These are phyloP conservation scores for Amblyjoppa proteus DNA, from an alignment of 2,888 invertebrate species.

Conservation along the genomic window DNA sequence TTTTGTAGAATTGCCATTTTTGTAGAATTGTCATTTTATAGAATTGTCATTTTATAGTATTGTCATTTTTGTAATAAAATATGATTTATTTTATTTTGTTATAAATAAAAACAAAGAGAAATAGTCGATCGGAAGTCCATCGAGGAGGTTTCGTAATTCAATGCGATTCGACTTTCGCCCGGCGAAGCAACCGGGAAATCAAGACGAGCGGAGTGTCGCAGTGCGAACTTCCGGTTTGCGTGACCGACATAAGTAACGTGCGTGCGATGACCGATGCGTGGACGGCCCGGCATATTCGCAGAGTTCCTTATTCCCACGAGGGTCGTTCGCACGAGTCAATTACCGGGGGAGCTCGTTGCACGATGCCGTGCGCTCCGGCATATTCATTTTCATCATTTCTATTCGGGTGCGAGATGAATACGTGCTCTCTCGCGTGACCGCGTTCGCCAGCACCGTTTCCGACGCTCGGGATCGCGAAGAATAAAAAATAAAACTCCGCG, in stretches of 20 bases:
- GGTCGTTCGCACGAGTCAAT: conserved; percentile 62
- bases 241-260: conserved; percentile 63
- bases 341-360: conserved; percentile 30
- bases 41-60: too few species aligned
- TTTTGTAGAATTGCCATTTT: too few species aligned
- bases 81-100: too few species aligned
- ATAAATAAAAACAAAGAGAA: neutral
- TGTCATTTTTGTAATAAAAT: too few species aligned
- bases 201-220: conserved; percentile 30
- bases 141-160: conserved; percentile 38
- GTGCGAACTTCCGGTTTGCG: conserved; percentile 60
- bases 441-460: neutral
- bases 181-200: conserved; percentile 30
- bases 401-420: conserved; percentile 44
- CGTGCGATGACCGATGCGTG: conserved; percentile 52
- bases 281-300: conserved; percentile 13
- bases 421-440: conserved; percentile 39
- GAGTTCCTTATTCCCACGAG: conserved; percentile 66
- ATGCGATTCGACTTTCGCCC: conserved; percentile 34
- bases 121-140: conserved; percentile 24
- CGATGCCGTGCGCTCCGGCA: neutral
- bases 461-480: neutral
- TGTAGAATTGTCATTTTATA: too few species aligned
- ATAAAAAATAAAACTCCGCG: neutral
- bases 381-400: conserved; percentile 22